A percentile compares a stretch with the other conserved stretches of the same genome.
Evolutionary conservation across 2,888 invertebrate species (phyloP).

Genomic region (Melanotus villosus): DNA sequence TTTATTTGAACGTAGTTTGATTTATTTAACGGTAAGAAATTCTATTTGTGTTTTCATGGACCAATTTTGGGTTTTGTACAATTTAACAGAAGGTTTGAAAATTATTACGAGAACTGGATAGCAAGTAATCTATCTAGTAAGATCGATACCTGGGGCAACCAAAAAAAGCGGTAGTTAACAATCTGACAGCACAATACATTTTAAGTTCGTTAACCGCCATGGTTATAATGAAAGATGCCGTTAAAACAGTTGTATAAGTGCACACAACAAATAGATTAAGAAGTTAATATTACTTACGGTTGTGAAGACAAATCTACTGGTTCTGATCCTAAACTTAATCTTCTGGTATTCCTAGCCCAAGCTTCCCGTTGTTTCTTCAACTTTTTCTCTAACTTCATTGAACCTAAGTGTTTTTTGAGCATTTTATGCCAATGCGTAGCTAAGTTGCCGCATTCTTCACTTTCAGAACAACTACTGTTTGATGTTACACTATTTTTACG

Average conservation of each 20-base stretch:
- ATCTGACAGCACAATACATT: too few species aligned
- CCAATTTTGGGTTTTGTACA: too few species aligned
- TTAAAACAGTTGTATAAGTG: neutral
- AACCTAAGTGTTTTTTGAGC: constrained; percentile 61
- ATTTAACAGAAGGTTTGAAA: too few species aligned
- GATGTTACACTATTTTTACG: constrained; percentile 67
- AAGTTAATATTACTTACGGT: constrained; percentile 44
- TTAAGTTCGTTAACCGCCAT: too few species aligned
- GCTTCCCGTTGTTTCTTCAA: constrained; percentile 67
- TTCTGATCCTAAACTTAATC: constrained; percentile 63
- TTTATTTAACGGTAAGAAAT: too few species aligned
- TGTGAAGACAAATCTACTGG: constrained; percentile 46
- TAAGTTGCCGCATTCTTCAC: constrained; percentile 60
- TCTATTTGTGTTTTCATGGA: too few species aligned
- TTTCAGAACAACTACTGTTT: constrained; percentile 66
- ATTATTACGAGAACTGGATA: too few species aligned
- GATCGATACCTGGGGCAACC: too few species aligned
- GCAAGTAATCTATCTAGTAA: too few species aligned
- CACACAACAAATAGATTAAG: neutral
- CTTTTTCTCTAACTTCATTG: constrained; percentile 64
- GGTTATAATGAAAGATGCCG: neutral
- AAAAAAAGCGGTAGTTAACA: too few species aligned
- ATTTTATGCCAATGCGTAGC: constrained; percentile 63
- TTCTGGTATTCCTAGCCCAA: constrained; percentile 66
- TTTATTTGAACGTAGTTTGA: too few species aligned